Evolutionary conservation across 2,113 vertebrate genomes (phyloP), one percentile per base, ranked within the genome.

Genomic region (Chaetops frenatus): DNA sequence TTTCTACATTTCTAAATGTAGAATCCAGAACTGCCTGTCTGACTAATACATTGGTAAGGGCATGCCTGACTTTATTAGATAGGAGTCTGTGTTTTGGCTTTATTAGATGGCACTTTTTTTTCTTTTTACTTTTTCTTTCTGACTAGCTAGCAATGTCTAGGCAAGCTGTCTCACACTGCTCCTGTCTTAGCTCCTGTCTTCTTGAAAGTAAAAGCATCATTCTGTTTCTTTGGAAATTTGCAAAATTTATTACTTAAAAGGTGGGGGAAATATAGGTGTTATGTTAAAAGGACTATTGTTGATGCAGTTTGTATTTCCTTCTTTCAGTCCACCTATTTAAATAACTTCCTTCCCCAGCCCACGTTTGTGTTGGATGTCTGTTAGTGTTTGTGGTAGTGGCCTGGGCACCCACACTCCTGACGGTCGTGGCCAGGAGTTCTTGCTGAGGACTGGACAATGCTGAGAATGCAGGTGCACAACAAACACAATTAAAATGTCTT

Each of bases 1-100:
- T 93, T 91, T 86, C 62, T 93, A 65, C 82, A 80, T 76, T 93
- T 92, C 45, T 92, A 78, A 94, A 90, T 66, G 84, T 38, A 82
- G 91, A 79, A 86, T 90, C 69, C 44, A 76, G 74, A 86, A 72
- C 16, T 94, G 84, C 35, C 81, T 95, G 72, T 47, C 88, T 94
- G 82, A 82, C 86, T 91, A 86, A 91, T 35, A 18, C 33, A 14
- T 81, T 51, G 74, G 78, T 69, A 85, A 83, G 84, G 77, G 36
- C 58, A 64, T 10, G 69, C 53, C 90, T 96, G 27, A 85, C 56
- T 95, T 73, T 70, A 83, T 92, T 84, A 86, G 57, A 61, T 36
- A 76, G 31, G 57, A 88, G 57, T 74, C 62, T 83, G 6, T 76
- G 70, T 53, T 94, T 80, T 91, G 62, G 29, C 40, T 80, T 60